Conservation (phyloP, 2,797 vertebrate genomes). For the Ispidina picta region DNA sequence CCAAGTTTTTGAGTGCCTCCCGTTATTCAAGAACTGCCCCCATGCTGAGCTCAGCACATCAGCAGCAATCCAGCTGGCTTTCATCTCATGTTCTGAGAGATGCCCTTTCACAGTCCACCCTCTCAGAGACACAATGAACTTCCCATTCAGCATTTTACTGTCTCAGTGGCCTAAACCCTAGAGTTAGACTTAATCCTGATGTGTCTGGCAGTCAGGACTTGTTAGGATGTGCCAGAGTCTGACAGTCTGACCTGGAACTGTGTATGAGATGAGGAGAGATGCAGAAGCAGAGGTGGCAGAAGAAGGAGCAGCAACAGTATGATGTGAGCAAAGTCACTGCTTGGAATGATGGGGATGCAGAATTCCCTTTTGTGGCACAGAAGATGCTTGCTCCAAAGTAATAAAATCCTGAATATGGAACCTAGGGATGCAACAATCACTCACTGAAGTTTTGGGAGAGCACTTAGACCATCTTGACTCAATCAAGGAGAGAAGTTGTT, state of each 20-base stretch:
- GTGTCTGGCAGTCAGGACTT: background rate
- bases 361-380: background rate
- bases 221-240: background rate
- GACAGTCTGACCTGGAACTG: background rate
- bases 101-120: background rate
- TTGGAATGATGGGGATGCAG: background rate
- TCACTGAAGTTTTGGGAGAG: background rate
- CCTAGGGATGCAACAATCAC: background rate
- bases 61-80: background rate
- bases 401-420: background rate
- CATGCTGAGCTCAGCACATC: background rate
- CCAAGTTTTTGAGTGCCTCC: background rate
- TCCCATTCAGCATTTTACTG: background rate
- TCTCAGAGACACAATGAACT: background rate
- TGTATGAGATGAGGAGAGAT: background rate
- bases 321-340: background rate
- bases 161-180: background rate
- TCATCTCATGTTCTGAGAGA: background rate
- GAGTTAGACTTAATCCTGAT: background rate
- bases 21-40: background rate
- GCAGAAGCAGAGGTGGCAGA: background rate
- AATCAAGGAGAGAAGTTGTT: background rate
- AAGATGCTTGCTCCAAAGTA: background rate
- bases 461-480: background rate
- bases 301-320: background rate